Base-by-base conservation (phyloP, 2,797 vertebrate species). In the Arctocebus calabarensis region DNA sequence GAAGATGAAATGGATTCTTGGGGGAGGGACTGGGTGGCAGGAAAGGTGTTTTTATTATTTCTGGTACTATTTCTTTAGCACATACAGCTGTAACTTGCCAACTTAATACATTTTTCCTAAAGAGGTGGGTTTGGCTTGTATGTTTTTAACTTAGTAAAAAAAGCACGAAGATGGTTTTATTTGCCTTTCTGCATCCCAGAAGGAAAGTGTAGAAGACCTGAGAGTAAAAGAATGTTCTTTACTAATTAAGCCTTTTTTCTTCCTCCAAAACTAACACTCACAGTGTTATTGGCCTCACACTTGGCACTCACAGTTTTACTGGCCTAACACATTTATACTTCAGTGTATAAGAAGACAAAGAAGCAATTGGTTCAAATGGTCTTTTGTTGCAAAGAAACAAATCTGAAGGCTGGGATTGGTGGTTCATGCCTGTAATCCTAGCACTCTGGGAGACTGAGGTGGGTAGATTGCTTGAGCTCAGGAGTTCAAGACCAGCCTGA, bases 131-230 rank as follows among this genome's bases (percentile, higher is more conserved):
- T 77, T 59, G 27, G 7, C 19, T 85, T 71, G 55, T 91, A 84
- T 74, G n/a, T 87, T 82, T 78, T 86, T 61, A 93, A 55, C 10
- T 78, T 95, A 79, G 92, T 78, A 32, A 77, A 93, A 92, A 82
- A 4, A 94, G 12, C 48, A 71, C 62, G 5, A 73, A 34, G 9
- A 62, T 55, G 37, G 14, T 74, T 93, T 62, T 7, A 66, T 10
- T 48, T 11, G 81, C 29, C 9, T 77, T 25, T 83, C 19, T 25
- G 20, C 12, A 3, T 64, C 22, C 66, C 7, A 64, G 62, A 70
- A 85, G 48, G 34, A 88, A 96, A 94, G 3, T 57, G 13, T 68
- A 5, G 34, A 13, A 91, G 79, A 59, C 16, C 4, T 87, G 34
- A 90, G 64, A 92, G 32, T 10, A 79, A 27, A 79, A 87, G 29